Conservation (phyloP, 2,113 vertebrate genomes). For the Leucosticte australis region DNA sequence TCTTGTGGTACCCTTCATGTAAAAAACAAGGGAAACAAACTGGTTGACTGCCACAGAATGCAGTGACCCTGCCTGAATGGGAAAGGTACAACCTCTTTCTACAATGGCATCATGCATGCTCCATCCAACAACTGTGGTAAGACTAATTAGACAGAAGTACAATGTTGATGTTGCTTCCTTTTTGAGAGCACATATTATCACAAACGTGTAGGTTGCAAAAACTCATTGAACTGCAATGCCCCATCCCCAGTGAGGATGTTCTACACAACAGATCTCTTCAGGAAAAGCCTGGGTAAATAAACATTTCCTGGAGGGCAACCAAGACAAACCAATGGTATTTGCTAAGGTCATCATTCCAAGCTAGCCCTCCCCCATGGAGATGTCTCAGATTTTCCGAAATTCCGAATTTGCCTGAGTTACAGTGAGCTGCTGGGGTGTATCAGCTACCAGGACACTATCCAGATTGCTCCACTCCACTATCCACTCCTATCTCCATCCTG, state of each 20-base stretch:
- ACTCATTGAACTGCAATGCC: not conserved
- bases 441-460: not conserved
- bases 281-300: slow-evolving; percentile 49
- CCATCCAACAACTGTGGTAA: not conserved
- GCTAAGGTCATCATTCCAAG: not conserved
- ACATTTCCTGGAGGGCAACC: slow-evolving; percentile 27
- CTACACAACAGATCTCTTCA: not conserved
- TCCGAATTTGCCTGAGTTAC: not conserved
- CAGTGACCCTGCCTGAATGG: not conserved
- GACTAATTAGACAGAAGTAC: not conserved
- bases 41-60: not conserved
- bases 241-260: not conserved
- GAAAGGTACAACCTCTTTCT: not conserved
- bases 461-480: not conserved
- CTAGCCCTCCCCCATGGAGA: not conserved
- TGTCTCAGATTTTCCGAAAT: not conserved
- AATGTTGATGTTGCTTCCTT: not conserved
- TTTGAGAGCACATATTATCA: not conserved
- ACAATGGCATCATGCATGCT: not conserved
- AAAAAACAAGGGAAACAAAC: not conserved
- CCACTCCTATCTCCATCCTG: not conserved
- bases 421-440: not conserved
- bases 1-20: not conserved
- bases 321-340: not conserved
- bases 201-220: not conserved